These are phyloP conservation scores for Piscicola geometra DNA, from an alignment of 2,888 invertebrate genomes.

Conservation along the genomic window DNA sequence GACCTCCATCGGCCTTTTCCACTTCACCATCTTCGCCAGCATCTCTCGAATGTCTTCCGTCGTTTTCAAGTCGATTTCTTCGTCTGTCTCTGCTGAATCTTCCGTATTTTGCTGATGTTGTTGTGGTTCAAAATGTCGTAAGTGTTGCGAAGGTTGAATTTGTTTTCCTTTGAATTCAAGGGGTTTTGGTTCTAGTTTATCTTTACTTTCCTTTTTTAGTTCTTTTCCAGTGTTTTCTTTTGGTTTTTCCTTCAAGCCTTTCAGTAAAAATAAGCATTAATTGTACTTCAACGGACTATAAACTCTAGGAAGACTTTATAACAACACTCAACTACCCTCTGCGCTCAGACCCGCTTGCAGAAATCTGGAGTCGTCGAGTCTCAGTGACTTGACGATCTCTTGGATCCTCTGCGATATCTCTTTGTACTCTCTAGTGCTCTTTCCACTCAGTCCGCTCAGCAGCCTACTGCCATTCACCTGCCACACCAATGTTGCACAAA, in stretches of 20 bases:
- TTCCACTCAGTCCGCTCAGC: background rate
- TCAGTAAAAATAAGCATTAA: too few relatives aligned
- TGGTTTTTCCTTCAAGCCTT: too few relatives aligned
- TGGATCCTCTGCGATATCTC: background rate
- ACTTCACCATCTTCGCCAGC: background rate
- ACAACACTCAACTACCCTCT: too few relatives aligned
- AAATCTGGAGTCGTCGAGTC: background rate
- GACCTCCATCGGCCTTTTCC: constrained; percentile 2
- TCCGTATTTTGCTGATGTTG: background rate
- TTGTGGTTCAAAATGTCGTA: background rate
- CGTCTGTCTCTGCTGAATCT: background rate
- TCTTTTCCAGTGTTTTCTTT: too few relatives aligned
- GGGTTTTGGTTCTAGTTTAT: too few relatives aligned
- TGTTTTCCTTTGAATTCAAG: too few relatives aligned
- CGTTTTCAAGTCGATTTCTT: background rate
- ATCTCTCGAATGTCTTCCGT: background rate
- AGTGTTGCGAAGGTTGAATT: background rate
- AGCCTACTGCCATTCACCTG: background rate
- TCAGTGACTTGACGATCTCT: constrained; percentile 1
- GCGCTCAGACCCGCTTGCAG: background rate
- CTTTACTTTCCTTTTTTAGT: too few relatives aligned
- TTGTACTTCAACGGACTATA: too few relatives aligned
- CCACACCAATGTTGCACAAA: too few relatives aligned
- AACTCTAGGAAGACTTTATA: too few relatives aligned
- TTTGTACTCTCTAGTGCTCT: background rate